Conservation (phyloP, 1,140 invertebrate species). For the Bombus waltoni region DNA sequence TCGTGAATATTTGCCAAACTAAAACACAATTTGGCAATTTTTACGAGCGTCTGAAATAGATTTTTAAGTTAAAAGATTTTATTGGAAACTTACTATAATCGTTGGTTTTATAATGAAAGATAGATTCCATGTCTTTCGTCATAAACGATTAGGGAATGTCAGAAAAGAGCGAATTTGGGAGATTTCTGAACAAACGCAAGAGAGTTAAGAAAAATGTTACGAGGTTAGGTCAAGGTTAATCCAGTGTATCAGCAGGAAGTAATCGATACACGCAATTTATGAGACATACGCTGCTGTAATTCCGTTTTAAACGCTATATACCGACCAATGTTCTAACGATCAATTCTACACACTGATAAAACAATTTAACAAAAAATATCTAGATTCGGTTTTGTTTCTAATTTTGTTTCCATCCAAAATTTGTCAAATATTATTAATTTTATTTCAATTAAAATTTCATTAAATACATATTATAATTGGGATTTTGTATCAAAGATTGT, state of each 20-base stretch:
- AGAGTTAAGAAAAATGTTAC: background rate
- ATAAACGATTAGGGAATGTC: background rate
- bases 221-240: background rate
- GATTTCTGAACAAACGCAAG: background rate
- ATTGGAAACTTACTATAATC: background rate
- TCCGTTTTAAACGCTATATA: background rate
- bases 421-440: background rate
- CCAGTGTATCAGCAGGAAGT: background rate
- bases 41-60: background rate
- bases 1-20: background rate
- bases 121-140: no score
- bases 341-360: background rate
- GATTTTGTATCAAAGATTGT: background rate
- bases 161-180: background rate
- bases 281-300: background rate
- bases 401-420: background rate
- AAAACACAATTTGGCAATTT: background rate
- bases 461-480: background rate
- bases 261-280: conserved; percentile 15
- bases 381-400: background rate
- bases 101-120: background rate
- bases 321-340: background rate
- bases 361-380: background rate
- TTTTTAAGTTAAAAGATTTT: background rate
- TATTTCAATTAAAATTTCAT: background rate